Percentiles rank a stretch among this genome's conserved stretches.
Conservation (phyloP, 1,140 invertebrate species). For the Drosophila nigrodunni region DNA sequence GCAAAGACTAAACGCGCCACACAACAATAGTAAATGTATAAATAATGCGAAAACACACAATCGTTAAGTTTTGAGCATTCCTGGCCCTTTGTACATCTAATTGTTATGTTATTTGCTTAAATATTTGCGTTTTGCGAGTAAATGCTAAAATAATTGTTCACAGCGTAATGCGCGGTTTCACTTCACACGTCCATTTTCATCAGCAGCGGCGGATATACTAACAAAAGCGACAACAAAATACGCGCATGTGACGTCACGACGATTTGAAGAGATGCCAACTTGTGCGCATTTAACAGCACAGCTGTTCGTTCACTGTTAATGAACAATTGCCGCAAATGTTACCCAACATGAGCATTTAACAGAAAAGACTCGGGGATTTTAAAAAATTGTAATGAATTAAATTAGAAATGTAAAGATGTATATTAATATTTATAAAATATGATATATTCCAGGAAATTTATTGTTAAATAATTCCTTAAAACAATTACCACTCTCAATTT, state of each 20-base stretch:
- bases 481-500: no score
- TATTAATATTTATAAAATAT: no score
- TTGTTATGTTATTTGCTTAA: conserved; percentile 22
- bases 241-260: conserved; percentile 22
- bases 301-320: conserved; percentile 8
- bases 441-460: no score
- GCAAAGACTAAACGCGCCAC: conserved; percentile 21
- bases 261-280: conserved; percentile 19
- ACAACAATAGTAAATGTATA: conserved; percentile 11
- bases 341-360: conserved; percentile 4
- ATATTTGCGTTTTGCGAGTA: conserved; percentile 30
- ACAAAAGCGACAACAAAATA: conserved; percentile 42
- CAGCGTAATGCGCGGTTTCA: not conserved
- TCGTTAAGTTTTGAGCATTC: not conserved
- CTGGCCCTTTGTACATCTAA: conserved; percentile 14
- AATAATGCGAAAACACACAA: conserved; percentile 4
- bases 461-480: no score
- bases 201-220: conserved; percentile 46
- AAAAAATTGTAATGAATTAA: no score
- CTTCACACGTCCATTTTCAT: conserved; percentile 34
- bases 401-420: no score
- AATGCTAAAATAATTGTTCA: conserved; percentile 34
- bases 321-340: conserved; percentile 9
- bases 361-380: not conserved
- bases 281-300: not conserved